Conservation (phyloP, 1,140 invertebrate species). For the Reticulitermes speratus region DNA sequence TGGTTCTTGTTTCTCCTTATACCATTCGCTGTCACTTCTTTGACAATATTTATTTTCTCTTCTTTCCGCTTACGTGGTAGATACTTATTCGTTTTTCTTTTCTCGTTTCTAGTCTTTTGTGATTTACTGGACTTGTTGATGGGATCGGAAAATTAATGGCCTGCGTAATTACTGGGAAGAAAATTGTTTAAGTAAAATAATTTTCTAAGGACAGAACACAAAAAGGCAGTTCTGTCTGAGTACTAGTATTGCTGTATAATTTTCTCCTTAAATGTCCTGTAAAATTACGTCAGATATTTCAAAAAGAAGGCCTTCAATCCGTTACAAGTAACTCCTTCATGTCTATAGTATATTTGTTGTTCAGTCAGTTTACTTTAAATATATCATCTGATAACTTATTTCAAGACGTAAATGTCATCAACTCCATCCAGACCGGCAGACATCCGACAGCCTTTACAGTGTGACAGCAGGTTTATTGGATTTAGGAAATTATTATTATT, state of each 20-base stretch:
- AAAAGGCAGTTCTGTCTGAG: not conserved
- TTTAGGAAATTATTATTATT: no score
- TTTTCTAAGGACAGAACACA: not conserved
- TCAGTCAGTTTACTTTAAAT: no score
- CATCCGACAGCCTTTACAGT: no score
- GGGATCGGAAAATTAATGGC: not conserved
- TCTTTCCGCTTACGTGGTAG: conserved; percentile 15
- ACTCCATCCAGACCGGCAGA: no score
- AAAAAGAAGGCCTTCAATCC: no score
- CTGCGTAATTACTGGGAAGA: not conserved
- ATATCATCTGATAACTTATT: no score
- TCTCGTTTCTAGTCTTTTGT: not conserved
- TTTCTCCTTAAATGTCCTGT: no score
- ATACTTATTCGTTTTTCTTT: not conserved
- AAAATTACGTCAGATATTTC: no score
- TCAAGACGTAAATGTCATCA: no score
- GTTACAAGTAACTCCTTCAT: no score
- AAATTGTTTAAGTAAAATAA: not conserved
- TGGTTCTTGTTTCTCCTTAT: not conserved
- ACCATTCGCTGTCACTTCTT: not conserved
- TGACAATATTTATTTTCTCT: conserved; percentile 24
- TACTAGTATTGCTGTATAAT: not conserved
- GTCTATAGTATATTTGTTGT: no score
- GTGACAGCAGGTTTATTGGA: no score
- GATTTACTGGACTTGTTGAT: conserved; percentile 25